Evolutionary conservation across 1,140 invertebrate species (phyloP), one percentile per base, ranked within the genome.

Genomic region (Parasteatoda tepidariorum): DNA sequence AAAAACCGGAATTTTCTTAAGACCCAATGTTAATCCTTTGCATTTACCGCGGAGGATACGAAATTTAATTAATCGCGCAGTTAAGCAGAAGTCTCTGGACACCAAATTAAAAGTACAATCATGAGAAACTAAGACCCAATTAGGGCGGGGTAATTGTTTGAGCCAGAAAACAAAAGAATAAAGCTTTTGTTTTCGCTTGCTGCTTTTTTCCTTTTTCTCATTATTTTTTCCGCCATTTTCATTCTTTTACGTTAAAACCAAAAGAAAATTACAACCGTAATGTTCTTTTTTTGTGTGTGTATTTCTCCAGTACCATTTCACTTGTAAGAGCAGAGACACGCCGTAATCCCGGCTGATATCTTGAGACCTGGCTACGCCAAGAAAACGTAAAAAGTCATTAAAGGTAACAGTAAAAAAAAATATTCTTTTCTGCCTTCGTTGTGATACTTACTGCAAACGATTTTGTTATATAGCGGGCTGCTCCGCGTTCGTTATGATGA

Each of bases 31-130:
- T 76, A 76, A 76, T 76, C 74, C 74, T 76, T 66, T 54, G 31
- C 38, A 61, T 75, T 75, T 75, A 34, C 28, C 34, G 15, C 18
- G 48, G 24, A 57, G n/a, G 22, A 18, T 64, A 61, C 74, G 22
- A 76, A 76, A 76, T 66, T 76, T 76, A 76, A 76, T 76, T 76
- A 76, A 76, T 76, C 74, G 74, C 74, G 31, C 74, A 76, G 74
- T 76, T 76, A 76, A 76, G 38, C 61, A 76, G 66, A 76, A 76
- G 22, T 76, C 33, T 66, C 74, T 26, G 34, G 61, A 61, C 59
- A 76, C 74, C 59, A 54, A 76, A 76, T 76, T 76, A 76, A 76
- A 76, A 76, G 74, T 64, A 66, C 74, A 76, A 76, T 76, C 74
- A 76, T 64, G 74, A 30, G 31, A 48, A 38, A 30, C 55, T 55